These are phyloP conservation scores for Cyprinodon diabolis DNA, from an alignment of 2,797 vertebrate genomes.

Conservation along the genomic window DNA sequence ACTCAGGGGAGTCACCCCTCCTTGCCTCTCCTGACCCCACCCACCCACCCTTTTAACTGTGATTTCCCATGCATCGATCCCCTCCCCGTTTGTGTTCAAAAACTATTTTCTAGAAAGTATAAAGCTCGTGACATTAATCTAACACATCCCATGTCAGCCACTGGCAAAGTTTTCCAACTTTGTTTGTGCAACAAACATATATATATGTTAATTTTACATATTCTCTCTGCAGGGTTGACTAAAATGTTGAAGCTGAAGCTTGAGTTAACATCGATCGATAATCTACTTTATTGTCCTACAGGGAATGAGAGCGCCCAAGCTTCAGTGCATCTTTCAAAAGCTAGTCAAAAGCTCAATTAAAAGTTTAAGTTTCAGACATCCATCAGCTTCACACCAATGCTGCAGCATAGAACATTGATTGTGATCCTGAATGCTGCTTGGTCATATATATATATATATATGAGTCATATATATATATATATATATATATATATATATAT, in stretches of 20 bases:
- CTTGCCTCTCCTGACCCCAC: constrained; percentile 53
- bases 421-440: constrained; percentile 42
- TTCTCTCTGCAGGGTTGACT: neutral
- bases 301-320: constrained; percentile 23
- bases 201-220: neutral
- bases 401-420: constrained; percentile 67
- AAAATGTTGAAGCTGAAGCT: neutral
- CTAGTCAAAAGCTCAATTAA: constrained; percentile 67
- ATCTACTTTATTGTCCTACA: constrained; percentile 19
- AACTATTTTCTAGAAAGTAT: constrained; percentile 26
- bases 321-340: constrained; percentile 25
- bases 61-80: constrained; percentile 60
- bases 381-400: constrained; percentile 48
- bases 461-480: constrained; percentile 22
- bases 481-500: constrained; percentile 34
- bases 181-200: constrained; percentile 8
- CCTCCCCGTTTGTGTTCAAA: constrained; percentile 21
- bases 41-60: constrained; percentile 39
- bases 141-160: constrained; percentile 41
- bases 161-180: constrained; percentile 19
- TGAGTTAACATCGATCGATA: constrained; percentile 19
- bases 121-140: constrained; percentile 60
- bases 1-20: constrained; percentile 55
- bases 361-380: constrained; percentile 65
- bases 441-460: constrained; percentile 39